Base-by-base conservation (phyloP, 2,113 vertebrate species). In the Labeo rohita region DNA sequence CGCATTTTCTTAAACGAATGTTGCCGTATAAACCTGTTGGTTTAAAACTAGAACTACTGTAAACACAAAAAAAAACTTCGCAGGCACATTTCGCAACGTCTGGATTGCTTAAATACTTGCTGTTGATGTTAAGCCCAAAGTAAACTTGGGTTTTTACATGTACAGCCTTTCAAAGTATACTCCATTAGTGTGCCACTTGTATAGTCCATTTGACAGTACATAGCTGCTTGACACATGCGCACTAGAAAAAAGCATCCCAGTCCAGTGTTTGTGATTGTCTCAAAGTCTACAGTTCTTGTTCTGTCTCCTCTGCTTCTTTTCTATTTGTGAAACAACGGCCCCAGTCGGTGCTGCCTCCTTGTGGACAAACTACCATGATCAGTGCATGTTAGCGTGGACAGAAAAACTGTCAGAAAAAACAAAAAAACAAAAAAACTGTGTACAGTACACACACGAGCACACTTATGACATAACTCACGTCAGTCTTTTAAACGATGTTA, bases 1-100 rank as follows among this genome's bases (percentile, higher is more conserved):
- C 18, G 2, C 52, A 28, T 70, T 70, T 72, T 39, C n/a, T 28
- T 81, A 10, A 66, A 80, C 12, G 3, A 63, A 45, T 45, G 78
- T n/a, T 63, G 39, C 9, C 9, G 21, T n/a, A 81, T 68, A 8
- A 73, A 72, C 47, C 34, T 23, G 66, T 66, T 83, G 81, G 34
- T 28, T 54, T 36, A 43, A 82, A 36, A 52, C 47, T 82, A 36
- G 8, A 52, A 52, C 21, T 47, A 45, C 6, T 65, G 39, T 28
- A 47, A 63, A 80, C 6, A 28, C 36, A 7, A 6, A 61, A 52
- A 73, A 47, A 47, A 45, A 7, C 12, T 70, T 18, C 18, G 10
- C 45, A 12, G 2, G 5, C 0, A 0, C 10, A 74, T 74, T 45
- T 72, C 8, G 6, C 21, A 65, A 65, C 28, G 61, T 65, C 2